Conservation (phyloP, 2,888 invertebrate species). For the Lasioglossum calceatum region DNA sequence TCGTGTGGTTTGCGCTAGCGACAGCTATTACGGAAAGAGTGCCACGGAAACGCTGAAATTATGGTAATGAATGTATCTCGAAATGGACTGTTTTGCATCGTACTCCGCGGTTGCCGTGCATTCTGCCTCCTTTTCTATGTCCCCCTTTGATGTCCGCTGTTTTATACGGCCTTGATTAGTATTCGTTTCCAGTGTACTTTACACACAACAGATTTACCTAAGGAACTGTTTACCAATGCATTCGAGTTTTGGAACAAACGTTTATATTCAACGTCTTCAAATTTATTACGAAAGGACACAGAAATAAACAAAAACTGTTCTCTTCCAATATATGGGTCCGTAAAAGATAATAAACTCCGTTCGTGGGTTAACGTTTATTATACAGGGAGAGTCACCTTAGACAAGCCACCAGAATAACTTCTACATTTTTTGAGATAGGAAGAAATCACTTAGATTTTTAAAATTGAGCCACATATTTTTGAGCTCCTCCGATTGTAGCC, state of each 20-base stretch:
- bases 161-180: background rate
- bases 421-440: no score
- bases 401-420: no score
- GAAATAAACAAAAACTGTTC: background rate
- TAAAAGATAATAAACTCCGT: no score
- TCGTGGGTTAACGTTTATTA: no score
- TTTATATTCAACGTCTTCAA: background rate
- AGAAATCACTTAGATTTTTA: no score
- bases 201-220: background rate
- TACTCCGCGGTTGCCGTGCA: background rate
- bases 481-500: no score
- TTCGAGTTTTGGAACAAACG: background rate
- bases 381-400: no score
- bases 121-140: background rate
- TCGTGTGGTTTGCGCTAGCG: background rate
- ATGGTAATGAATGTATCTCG: conserved; percentile 36
- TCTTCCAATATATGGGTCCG: no score
- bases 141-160: background rate
- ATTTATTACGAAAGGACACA: background rate
- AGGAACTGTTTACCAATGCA: background rate
- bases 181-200: background rate
- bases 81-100: conserved; percentile 42
- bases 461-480: no score
- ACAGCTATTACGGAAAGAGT: conserved; percentile 28
- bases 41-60: conserved; percentile 24